phyloP scores from a whole-genome alignment of 2,113 vertebrate genomes.

The Boulengeromyrus knoepffleri region DNA sequence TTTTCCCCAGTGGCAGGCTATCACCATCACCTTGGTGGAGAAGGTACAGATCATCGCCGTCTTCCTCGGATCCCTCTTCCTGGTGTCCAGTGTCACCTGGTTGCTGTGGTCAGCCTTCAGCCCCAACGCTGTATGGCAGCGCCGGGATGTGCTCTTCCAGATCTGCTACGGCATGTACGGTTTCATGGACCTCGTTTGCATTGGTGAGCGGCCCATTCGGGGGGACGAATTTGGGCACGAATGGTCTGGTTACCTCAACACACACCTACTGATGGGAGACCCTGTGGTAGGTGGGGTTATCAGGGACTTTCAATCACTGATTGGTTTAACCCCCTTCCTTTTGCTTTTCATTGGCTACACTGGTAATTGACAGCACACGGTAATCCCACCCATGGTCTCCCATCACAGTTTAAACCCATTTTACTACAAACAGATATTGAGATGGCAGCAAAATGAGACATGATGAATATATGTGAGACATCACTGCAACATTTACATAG shows the following conservation, averaged over 20 bases:
- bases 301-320: neutral
- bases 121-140: constrained; percentile 86
- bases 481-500: neutral
- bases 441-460: neutral
- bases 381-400: neutral
- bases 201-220: constrained; percentile 62
- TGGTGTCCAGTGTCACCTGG: constrained; percentile 90
- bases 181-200: constrained; percentile 94
- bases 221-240: constrained; percentile 45
- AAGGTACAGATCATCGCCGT: constrained; percentile 95
- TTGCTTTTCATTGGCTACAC: neutral
- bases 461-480: neutral
- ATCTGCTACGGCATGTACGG: constrained; percentile 97
- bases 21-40: constrained; percentile 94
- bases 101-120: constrained; percentile 92
- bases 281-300: neutral
- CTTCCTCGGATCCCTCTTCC: constrained; percentile 88
- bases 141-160: constrained; percentile 88
- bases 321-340: neutral
- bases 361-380: neutral
- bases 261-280: neutral
- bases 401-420: neutral
- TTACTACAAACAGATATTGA: neutral
- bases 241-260: neutral
- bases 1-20: constrained; percentile 86